Conservation (phyloP, 2,888 invertebrate genomes). For the Chesias legatella region DNA sequence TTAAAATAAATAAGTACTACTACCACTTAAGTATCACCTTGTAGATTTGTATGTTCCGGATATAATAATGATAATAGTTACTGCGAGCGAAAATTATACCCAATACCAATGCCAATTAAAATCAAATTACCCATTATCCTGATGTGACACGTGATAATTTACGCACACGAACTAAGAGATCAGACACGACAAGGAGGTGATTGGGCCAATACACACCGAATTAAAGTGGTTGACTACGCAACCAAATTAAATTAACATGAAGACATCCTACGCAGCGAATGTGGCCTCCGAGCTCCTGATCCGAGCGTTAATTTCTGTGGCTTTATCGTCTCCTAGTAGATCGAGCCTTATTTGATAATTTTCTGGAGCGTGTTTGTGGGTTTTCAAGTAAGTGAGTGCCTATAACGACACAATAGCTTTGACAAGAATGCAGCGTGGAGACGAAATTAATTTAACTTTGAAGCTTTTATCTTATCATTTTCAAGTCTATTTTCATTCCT, state of each 20-base stretch:
- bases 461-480: no score
- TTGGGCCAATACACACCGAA: constrained; percentile 48
- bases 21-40: no score
- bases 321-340: constrained; percentile 46
- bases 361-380: constrained; percentile 12
- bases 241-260: constrained; percentile 67
- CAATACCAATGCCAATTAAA: background rate
- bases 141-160: constrained; percentile 34
- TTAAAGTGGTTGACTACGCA: constrained; percentile 45
- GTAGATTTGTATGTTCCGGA: no score
- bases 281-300: constrained; percentile 15
- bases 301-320: constrained; percentile 21
- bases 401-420: no score
- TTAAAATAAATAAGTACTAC: no score
- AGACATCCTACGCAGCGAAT: constrained; percentile 29
- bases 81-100: no score
- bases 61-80: no score
- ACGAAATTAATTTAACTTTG: no score
- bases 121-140: constrained; percentile 30
- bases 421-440: no score
- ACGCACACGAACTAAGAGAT: constrained; percentile 43
- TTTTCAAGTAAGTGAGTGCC: constrained; percentile 1
- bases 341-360: constrained; percentile 16
- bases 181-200: constrained; percentile 37
- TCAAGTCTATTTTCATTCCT: no score